These are phyloP conservation scores for Drosophila vallismaia DNA, from an alignment of 2,888 invertebrate genomes.

Conservation along the genomic window DNA sequence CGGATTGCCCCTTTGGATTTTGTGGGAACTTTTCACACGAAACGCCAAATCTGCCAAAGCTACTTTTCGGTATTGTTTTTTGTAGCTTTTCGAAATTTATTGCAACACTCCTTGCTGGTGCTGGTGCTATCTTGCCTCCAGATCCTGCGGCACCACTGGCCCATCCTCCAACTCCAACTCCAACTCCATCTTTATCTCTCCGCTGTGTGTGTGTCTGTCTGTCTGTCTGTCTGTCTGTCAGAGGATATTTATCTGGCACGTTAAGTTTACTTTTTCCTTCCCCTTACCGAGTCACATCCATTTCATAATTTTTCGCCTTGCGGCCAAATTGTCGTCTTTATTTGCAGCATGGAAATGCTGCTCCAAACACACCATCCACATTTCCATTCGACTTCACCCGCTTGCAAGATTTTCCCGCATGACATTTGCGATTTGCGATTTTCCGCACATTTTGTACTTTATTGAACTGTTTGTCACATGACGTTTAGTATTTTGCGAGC, in stretches of 20 bases:
- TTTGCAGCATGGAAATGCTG: slow-evolving; percentile 73
- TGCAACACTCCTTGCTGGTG: slow-evolving; percentile 70
- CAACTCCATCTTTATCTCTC: slow-evolving; percentile 50
- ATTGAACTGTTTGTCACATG: slow-evolving; percentile 80
- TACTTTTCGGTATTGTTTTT: slow-evolving; percentile 69
- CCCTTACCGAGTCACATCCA: slow-evolving; percentile 8
- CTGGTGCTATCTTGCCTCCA: slow-evolving; percentile 38
- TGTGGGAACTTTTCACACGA: slow-evolving; percentile 68
- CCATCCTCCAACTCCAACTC: slow-evolving; percentile 37
- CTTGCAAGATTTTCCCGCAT: slow-evolving; percentile 67
- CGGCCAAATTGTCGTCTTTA: slow-evolving; percentile 78
- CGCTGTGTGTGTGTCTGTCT: slow-evolving; percentile 19
- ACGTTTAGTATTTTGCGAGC: slow-evolving; percentile 55
- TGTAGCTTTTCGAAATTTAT: slow-evolving; percentile 71
- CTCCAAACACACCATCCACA: too few species aligned
- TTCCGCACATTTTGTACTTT: slow-evolving; percentile 81
- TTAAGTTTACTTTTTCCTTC: slow-evolving; percentile 72
- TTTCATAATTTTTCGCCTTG: slow-evolving; percentile 78
- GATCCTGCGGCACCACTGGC: slow-evolving; percentile 35
- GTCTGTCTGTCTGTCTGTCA: slow-evolving; percentile 63
- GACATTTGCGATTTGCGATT: slow-evolving; percentile 81
- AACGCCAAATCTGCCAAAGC: slow-evolving; percentile 52
- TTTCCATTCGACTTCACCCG: slow-evolving; percentile 71
- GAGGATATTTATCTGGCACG: slow-evolving; percentile 80
- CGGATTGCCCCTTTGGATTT: slow-evolving; percentile 2